Base-by-base conservation (phyloP, 2,113 vertebrate species). In the Lampris incognitus region DNA sequence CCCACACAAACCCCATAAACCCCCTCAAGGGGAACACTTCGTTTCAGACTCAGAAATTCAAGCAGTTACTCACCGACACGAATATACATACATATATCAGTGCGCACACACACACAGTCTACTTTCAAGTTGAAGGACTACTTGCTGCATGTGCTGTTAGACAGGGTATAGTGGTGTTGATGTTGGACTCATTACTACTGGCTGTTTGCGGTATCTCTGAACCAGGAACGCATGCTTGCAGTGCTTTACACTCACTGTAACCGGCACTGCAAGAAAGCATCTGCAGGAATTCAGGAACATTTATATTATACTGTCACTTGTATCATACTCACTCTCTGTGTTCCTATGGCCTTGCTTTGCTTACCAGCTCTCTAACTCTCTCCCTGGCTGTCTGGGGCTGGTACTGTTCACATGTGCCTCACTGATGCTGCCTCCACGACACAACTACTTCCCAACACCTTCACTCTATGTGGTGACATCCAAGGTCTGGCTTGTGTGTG, bases 391-490 rank as follows among this genome's bases (percentile, higher is more conserved):
- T 76, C 59, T 57, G 10, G 66, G 56, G 49, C 36, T 42, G 36
- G 8, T 51, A 58, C 70, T 76, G 11, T 10, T 39, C 72, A 63
- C 38, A 38, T 79, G 55, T 11, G 5, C 6, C 55, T 51, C 6
- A 13, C 76, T 77, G 73, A 63, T 63, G 63, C 64, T 67, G 69
- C 63, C 63, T 46, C 10, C 48, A 59, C 78, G 85, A 74, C 75
- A 85, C 64, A 75, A 69, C 67, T 68, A 66, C 72, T 82, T 50
- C 49, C 56, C 38, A 66, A 71, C 74, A 82, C 75, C 74, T 83
- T 87, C 79, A 60, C 74, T 85, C 71, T 66, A 64, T 82, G 82
- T 78, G 9, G 50, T 79, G 76, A 69, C 79, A 86, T 50, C 62
- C 38, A 50, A 81, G 57, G 83, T 81, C 85, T 69, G 74, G 78